Evolutionary conservation across 35 echinoderm and acorn worm genomes (phyloP), one percentile per base, ranked within the genome.

Genomic region (Heliocidaris erythrogramma): DNA sequence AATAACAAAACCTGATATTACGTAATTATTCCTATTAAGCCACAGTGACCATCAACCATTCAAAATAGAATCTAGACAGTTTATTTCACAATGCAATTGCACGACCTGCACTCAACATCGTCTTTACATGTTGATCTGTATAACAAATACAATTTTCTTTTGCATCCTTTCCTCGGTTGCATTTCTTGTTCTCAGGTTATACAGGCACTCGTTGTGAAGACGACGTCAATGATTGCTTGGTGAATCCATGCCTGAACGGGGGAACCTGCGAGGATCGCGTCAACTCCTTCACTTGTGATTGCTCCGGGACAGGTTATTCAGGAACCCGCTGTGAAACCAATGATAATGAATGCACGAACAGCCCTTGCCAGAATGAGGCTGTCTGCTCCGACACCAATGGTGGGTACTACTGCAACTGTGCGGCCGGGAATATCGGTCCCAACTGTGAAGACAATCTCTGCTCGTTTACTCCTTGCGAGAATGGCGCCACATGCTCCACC

Each of bases 401-500:
- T 92, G 96, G 30, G 9, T 96, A 92, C 88, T 47, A 78, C 30
- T 96, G 96, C n/a, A 47, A 18, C 47, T 96, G 96, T 52, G 86
- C 96, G 7, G 53, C 6, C 1, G 94, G 92, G 42, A 92, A 92
- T 30, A 92, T 92, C 48, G 96, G 96, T 13, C 18, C 60, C 16
- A 93, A 92, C 65, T 96, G 96, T 47, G 48, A 32, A 13, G 85
- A 95, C 59, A 92, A 96, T 42, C 32, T 92, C 7, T 96, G 95
- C 50, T 85, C 50, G 1, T 30, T 56, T 16, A 85, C 42, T n/a
- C 95, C 96, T 2, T 97, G 96, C 48, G 7, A 84, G 47, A 97
- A 97, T 78, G 95, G 94, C n/a, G 95, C 96, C 13, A 97, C 95
- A 13, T 97, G 96, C 52, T 91, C 13, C 78, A 24, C 49, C 61